Conservation (phyloP, 2,113 vertebrate genomes). For the Scytalopus superciliaris region DNA sequence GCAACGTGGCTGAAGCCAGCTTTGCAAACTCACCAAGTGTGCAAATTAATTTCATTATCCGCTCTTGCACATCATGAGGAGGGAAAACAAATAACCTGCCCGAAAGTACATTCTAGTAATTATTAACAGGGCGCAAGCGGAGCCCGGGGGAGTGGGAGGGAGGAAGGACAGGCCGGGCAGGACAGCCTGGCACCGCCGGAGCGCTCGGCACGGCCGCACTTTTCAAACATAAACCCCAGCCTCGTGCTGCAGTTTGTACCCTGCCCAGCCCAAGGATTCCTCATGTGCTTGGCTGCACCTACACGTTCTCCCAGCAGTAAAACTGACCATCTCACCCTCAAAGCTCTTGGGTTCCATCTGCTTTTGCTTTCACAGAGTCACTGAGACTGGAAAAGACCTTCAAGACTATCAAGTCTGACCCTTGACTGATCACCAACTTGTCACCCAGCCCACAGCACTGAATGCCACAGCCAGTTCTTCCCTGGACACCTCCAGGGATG, state of each 20-base stretch:
- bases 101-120: constrained; percentile 58
- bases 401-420: neutral
- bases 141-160: neutral
- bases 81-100: constrained; percentile 72
- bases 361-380: neutral
- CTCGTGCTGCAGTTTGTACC: neutral
- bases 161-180: neutral
- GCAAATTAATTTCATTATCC: constrained; percentile 83
- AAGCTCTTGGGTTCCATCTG: neutral
- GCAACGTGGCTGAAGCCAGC: constrained; percentile 77
- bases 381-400: neutral
- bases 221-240: neutral
- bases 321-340: neutral
- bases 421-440: neutral
- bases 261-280: neutral
- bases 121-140: constrained; percentile 15
- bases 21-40: constrained; percentile 76
- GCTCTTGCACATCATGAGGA: constrained; percentile 69
- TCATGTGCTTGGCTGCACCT: neutral
- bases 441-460: neutral
- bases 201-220: neutral
- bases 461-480: accelerated
- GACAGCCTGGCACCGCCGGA: neutral
- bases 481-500: neutral
- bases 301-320: neutral